Evolutionary conservation across 1,140 invertebrate species (phyloP).

Genomic region (Drosophila sulfurigaster): DNA sequence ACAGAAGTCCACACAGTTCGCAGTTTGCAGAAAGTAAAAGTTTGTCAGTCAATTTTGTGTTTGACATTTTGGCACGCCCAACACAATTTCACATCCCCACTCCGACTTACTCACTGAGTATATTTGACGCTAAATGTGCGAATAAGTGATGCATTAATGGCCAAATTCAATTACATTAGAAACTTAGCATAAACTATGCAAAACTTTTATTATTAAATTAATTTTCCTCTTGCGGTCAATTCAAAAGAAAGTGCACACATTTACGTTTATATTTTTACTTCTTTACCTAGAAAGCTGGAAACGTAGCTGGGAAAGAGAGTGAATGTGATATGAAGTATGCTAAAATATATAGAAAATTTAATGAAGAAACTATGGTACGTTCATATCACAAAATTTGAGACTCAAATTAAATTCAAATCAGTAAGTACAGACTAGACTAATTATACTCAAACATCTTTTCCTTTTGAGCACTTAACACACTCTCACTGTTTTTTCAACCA

Average conservation of each 20-base stretch:
- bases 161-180: conserved; percentile 48
- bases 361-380: too few species aligned
- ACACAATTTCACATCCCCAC: not conserved
- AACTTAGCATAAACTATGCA: conserved; percentile 23
- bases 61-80: conserved; percentile 62
- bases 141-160: conserved; percentile 53
- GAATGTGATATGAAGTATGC: too few species aligned
- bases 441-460: too few species aligned
- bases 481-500: too few species aligned
- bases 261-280: not conserved
- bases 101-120: not conserved
- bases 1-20: conserved; percentile 51
- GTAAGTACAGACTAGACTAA: too few species aligned
- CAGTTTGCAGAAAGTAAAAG: conserved; percentile 67
- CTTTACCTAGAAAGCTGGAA: not conserved
- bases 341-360: too few species aligned
- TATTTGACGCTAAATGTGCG: conserved; percentile 43
- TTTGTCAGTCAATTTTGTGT: conserved; percentile 73
- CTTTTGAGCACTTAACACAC: too few species aligned
- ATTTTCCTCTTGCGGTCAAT: conserved; percentile 19
- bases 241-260: conserved; percentile 7
- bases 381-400: too few species aligned
- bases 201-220: conserved; percentile 38
- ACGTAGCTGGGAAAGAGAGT: too few species aligned
- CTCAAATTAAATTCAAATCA: too few species aligned